Base-by-base conservation (phyloP, 2,888 invertebrate species). In the Acleris cristana region DNA sequence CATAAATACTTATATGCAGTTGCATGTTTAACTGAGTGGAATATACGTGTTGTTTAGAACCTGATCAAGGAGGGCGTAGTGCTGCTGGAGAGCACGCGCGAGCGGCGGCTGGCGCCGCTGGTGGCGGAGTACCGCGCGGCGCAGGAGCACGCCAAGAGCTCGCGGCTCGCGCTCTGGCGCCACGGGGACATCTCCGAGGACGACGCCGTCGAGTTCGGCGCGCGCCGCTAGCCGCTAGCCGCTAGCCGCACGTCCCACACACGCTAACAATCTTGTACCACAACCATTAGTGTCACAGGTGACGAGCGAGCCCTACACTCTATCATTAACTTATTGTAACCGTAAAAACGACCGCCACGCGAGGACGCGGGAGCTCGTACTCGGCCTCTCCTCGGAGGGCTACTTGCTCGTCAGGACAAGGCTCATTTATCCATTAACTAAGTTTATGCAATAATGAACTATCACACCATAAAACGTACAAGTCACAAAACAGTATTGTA, bases 161-260 rank as follows among this genome's bases (percentile, higher is more conserved):
- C 95, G 76, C 98, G 98, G 86, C 94, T 95, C 78, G 97, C 97
- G 88, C 96, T 99, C 79, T 99, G 99, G 99, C 96, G 97, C 83
- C 99, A 99, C 85, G 99, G 99, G n/a, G 99, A 99, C 89, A 98
- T 99, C 90, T 97, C 97, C 70, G 98, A 97, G 72, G 98, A 98
- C 80, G 98, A 98, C 86, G 97, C 97, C 6, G 83, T 84, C 3
- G 93, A 93, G 83, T 93, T 93, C 73, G 93, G 93, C 2, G 90
- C 87, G 73, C 86, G 92, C 52, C 92, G 92, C 88, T 93, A 90
- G 84, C 86, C 58, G 10, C 21, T n/a, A n/a, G 92, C 52, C 92
- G 92, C 88, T 93, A 90, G 84, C 86, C 58, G 10, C 21, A 26
- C 26, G 8, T 26, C 7, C 26, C 14, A 21, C 14, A 53, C 53